Base-by-base conservation (phyloP, 2,888 invertebrate genomes). In the Ochropleura leucogaster region DNA sequence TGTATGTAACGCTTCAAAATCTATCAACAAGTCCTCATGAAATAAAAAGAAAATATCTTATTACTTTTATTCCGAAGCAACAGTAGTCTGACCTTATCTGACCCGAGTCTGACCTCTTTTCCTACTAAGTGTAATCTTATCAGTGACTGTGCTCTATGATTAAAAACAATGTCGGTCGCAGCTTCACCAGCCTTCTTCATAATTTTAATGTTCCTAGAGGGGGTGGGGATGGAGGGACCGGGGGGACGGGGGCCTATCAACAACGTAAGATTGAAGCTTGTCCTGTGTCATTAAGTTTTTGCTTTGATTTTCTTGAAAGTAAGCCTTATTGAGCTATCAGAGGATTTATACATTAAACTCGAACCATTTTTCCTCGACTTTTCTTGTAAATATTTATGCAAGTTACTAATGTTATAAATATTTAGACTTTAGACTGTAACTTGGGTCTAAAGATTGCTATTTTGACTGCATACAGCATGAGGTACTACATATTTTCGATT, bases 51-150 rank as follows among this genome's bases (percentile, higher is more conserved):
- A 44, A 12, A 3, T 49, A 44, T n/a, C 3, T 40, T 18, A 60
- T 59, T 47, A 47, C 47, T 60, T 60, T 30, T 49, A 63, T 40
- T 20, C 60, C 10, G 51, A 51, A 51, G 51, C 44, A 20, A 9
- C 3, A 10, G 10, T n/a, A 74, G 42, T 30, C 42, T 74, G 47
- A 47, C 53, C 74, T 44, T 10, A 40, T 20, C 46, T 53, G 46
- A 57, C 47, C 60, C 69, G 12, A 7, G 42, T 55, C 42, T 77
- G 77, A 70, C 70, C 77, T 77, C 53, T 3, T 76, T 70, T 18
- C 70, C 70, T 49, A n/a, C n/a, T n/a, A n/a, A 44, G 3, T 40
- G 18, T 77, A 76, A 77, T 77, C 42, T 70, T 70, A 76, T 76
- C 77, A 76, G 18, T 6, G 47, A 30, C 12, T 57, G 46, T n/a